These are phyloP conservation scores for Paramuricea clavata DNA, from an alignment of 92 coral and sea anemone species.

Conservation along the genomic window DNA sequence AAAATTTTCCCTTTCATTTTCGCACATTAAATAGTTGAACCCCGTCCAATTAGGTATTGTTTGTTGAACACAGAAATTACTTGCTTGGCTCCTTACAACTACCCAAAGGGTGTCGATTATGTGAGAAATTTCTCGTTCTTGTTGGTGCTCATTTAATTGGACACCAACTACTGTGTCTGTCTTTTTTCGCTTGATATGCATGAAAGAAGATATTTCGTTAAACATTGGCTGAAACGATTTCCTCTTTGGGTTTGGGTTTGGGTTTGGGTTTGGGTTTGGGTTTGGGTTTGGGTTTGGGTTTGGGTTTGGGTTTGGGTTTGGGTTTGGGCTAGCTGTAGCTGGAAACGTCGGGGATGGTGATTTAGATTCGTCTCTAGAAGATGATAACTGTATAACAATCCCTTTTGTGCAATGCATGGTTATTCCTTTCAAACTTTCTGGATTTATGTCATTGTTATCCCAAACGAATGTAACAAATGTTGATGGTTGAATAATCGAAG, in stretches of 20 bases:
- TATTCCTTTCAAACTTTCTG: constrained; percentile 20
- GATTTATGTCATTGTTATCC: constrained; percentile 39
- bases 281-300: too few relatives aligned
- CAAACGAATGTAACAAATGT: constrained; percentile 27
- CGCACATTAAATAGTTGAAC: constrained; percentile 14
- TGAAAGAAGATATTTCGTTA: background rate
- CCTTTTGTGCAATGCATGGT: constrained; percentile 28
- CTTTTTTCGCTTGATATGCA: background rate
- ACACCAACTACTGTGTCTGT: background rate
- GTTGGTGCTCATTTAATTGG: background rate
- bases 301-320: too few relatives aligned
- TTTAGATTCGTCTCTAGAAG: too few relatives aligned
- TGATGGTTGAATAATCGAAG: constrained; percentile 27
- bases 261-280: too few relatives aligned
- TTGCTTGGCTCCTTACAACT: background rate
- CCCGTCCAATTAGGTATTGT: constrained; percentile 13
- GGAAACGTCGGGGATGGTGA: background rate
- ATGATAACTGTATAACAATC: constrained; percentile 26
- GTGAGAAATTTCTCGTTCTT: constrained; percentile 14
- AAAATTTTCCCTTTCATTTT: background rate
- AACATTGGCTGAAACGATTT: background rate
- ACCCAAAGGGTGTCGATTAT: constrained; percentile 25
- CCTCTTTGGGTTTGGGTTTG: too few relatives aligned
- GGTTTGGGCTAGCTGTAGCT: too few relatives aligned
- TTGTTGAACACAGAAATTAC: background rate